Evolutionary conservation across 2,888 invertebrate genomes (phyloP), one percentile per base, ranked within the genome.

Genomic region (Trypoxylon attenuatum): DNA sequence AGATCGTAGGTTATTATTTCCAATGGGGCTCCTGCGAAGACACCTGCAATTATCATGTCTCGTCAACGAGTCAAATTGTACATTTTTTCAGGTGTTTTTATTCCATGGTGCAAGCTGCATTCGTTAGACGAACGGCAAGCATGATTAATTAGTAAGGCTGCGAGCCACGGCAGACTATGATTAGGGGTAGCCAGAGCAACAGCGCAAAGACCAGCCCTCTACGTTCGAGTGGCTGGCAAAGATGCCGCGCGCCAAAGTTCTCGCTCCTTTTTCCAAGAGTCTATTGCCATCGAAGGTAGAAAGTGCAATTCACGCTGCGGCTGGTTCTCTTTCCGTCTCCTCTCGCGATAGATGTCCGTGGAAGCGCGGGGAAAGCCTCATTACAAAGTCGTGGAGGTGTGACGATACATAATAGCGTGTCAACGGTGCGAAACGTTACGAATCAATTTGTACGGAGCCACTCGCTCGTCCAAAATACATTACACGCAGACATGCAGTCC

Each of bases 401-500:
- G 59, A 68, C 45, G 52, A 15, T 18, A 38, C 43, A 52, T 67
- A 69, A 59, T 62, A 19, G 49, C 68, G 63, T 68, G 69, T 68
- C 69, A 69, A 68, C 63, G 68, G 51, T 27, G 49, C 63, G 68
- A 63, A 69, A 69, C 63, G 69, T 69, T 68, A 68, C 68, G 63
- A 69, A 69, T 69, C 69, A 68, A 68, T 69, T 69, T 59, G 53
- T 60, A 53, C 50, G 63, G 68, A 18, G 53, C 58, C 42, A 42
- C 22, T 27, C 43, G 41, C 13, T 22, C 29, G 16, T 39, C 54
- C 45, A 55, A 67, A 66, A 46, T 42, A 58, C 42, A 53, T 39
- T 51, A 16, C 45, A 15, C n/a, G 13, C 8, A 16, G 23, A 2
- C 23, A 8, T 5, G 5, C 13, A 10, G 18, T 13, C n/a, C 47